Evolutionary conservation across 2,113 vertebrate genomes (phyloP), one percentile per base, ranked within the genome.

Genomic region (Spermophilus dauricus): DNA sequence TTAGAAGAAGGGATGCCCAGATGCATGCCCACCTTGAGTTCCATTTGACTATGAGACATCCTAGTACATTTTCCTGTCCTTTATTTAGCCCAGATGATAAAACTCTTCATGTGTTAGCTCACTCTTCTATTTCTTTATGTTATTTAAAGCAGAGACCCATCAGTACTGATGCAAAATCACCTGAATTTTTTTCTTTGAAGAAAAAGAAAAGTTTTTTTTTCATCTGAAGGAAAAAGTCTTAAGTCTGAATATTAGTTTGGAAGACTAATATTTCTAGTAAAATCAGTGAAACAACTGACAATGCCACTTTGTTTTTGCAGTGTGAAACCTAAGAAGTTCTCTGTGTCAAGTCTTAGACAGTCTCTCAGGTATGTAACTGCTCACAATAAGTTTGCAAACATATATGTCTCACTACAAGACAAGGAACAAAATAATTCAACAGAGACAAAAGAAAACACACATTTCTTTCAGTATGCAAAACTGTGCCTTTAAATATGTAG

Each of bases 41-140:
- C 34, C 53, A 0, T 81, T 75, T 88, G 75, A 14, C 56, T 32
- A 65, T 32, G 28, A 84, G 30, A 82, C 26, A 34, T 63, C 32
- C 61, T 61, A 20, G 37, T 32, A 87, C 39, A 90, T 48, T 89
- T 86, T 92, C 32, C 58, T 86, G 56, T 48, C 32, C 72, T 24
- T 75, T 94, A 61, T 53, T 90, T 87, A 87, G 51, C 4, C 45
- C 73, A 83, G 37, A n/a, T 26, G 37, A 53, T 39, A 76, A 96
- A 85, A 75, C 45, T 67, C 42, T 86, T 84, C n/a, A 51, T 13
- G 75, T 45, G 16, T 89, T 58, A 77, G 5, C 70, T 56, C 70
- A 53, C 14, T 77, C n/a, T 91, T 67, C 88, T 63, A 42, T 58
- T 92, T 16, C 17, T 11, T 63, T 28, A 10, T 78, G 42, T 18